phyloP scores from a whole-genome alignment of 2,113 vertebrate species.

The Spea bombifrons region DNA sequence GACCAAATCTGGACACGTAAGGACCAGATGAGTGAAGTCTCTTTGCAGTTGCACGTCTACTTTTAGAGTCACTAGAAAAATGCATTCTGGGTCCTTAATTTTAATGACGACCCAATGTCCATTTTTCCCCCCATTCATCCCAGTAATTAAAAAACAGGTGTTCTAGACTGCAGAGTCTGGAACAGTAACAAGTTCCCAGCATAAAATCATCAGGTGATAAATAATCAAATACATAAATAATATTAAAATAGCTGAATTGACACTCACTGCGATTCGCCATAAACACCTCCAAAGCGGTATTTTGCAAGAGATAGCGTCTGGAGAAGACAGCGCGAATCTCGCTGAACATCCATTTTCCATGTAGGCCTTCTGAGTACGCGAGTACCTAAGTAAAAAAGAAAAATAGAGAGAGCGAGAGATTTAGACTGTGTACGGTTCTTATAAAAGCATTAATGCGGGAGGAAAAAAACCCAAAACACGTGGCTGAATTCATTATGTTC shows the following conservation, averaged over 20 bases:
- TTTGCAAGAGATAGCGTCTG: constrained; percentile 90
- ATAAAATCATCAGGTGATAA: too few species aligned
- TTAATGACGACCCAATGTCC: too few species aligned
- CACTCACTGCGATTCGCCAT: constrained; percentile 97
- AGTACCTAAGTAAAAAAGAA: constrained; percentile 73
- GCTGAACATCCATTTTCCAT: constrained; percentile 99
- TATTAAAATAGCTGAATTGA: neutral
- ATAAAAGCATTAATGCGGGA: neutral
- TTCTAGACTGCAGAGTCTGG: too few species aligned
- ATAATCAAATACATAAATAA: neutral
- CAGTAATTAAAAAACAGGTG: neutral
- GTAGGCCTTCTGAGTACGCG: constrained; percentile 90
- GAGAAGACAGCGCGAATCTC: constrained; percentile 97
- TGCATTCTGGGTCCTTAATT: too few species aligned
- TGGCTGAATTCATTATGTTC: constrained; percentile 40
- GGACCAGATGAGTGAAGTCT: too few species aligned
- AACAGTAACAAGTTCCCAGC: too few species aligned
- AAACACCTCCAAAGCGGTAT: constrained; percentile 93
- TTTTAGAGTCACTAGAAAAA: too few species aligned
- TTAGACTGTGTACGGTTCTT: neutral
- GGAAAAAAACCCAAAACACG: too few species aligned
- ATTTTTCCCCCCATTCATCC: too few species aligned
- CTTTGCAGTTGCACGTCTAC: too few species aligned
- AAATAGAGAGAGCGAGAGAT: neutral
- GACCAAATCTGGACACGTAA: too few species aligned